Base-by-base conservation (phyloP, 1,140 invertebrate species). In the Whitmania pigra region DNA sequence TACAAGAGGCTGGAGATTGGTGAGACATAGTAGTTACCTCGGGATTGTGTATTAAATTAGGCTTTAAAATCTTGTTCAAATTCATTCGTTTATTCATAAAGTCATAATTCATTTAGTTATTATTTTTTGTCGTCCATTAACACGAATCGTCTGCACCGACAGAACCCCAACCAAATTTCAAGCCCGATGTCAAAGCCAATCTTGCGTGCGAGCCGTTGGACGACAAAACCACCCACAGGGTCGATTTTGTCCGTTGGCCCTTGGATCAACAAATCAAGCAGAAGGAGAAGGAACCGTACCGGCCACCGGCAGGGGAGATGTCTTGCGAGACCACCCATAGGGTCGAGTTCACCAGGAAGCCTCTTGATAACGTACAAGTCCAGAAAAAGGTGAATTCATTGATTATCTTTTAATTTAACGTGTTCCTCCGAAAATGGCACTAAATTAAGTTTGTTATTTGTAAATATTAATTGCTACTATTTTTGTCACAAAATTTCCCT, bases 191-290 rank as follows among this genome's bases (percentile, higher is more conserved):
- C 57, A 63, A 63, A n/a, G 6, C 20, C 22, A 25, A 13, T 20
- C 22, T 63, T 17, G 57, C 57, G 9, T 63, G 22, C 22, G 57
- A 63, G 57, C 57, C 57, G 3, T 13, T 63, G 22, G 57, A 63
- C 20, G 57, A 63, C 29, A 63, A 63, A 31, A 63, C 57, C 6
- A 63, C 57, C 57, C 22, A 63, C 57, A 63, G 57, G 57, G 29
- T 31, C 2, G 57, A 63, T 63, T 63, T 63, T 15, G 18, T 63
- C 57, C 7, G 57, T 2, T 63, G 57, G 57, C 57, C 57, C 29
- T 31, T 63, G 29, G 22, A 63, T 13, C 22, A 22, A n/a, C 22
- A 11, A 13, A 25, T 25, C 57, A 63, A 63, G 29, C 57, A 63
- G 9, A 63, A 63, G 57, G 57, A 22, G 22, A 49, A 15, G 15